Percentiles rank a stretch among this genome's conserved stretches.
Evolutionary conservation across 1,140 invertebrate genomes (phyloP).

Genomic region (Pentalonia nigronervosa): DNA sequence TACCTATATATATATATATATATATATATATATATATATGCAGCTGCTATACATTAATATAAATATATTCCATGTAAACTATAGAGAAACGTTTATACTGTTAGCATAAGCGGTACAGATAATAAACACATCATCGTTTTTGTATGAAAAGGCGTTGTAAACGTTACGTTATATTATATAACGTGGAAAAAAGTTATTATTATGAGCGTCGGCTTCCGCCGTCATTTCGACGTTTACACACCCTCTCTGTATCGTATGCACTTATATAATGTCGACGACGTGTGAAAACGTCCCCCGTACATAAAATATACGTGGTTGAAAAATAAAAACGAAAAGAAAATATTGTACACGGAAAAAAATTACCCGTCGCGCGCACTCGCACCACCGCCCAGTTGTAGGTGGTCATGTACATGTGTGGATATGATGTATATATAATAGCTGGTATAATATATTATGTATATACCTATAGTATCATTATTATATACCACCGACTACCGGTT

Average conservation of each 20-base stretch:
- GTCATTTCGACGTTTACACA: constrained; percentile 31
- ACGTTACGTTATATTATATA: background rate
- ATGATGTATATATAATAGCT: background rate
- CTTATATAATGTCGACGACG: constrained; percentile 25
- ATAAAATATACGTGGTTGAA: background rate
- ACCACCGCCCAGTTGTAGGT: background rate
- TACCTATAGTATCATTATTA: background rate
- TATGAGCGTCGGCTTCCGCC: constrained; percentile 33
- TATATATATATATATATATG: background rate
- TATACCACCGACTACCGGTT: background rate
- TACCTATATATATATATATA: background rate
- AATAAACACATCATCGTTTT: constrained; percentile 45
- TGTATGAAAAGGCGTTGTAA: constrained; percentile 30
- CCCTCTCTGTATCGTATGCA: background rate
- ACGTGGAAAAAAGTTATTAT: constrained; percentile 32
- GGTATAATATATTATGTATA: background rate
- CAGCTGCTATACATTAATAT: background rate
- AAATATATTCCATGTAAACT: background rate
- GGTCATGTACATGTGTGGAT: background rate
- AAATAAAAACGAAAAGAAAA: constrained; percentile 1
- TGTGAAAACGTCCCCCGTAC: constrained; percentile 46
- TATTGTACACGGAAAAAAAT: constrained; percentile 26
- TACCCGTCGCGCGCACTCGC: background rate
- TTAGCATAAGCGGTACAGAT: background rate
- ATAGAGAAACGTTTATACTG: background rate